Evolutionary conservation across 2,113 vertebrate species (phyloP), one percentile per base, ranked within the genome.

Genomic region (Megalops atlanticus): DNA sequence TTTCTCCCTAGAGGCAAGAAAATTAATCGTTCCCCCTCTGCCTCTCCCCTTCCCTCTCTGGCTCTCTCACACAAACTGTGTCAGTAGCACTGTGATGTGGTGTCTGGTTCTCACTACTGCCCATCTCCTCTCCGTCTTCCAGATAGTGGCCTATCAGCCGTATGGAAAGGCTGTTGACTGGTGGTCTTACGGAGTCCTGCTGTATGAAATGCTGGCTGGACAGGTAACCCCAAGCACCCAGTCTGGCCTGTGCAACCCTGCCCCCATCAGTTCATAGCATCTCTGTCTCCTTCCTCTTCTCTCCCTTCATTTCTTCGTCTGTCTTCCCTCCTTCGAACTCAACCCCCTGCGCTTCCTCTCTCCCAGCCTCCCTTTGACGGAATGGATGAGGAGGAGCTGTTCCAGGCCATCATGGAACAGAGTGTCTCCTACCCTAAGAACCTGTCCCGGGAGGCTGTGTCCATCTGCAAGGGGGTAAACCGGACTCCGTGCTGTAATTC

Each of bases 351-450:
- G 8, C n/a, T 64, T 24, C 5, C 43, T 18, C 43, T 38, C 71
- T 33, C 75, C 0, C 81, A 97, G 96, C 96, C 96, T 2, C 96
- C 96, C 1, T 97, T 97, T 86, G 96, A 97, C 43, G 96, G 96
- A 5, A 94, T 96, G 38, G 96, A 97, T 3, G 96, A 97, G 85
- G 96, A 97, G 84, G 96, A 97, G 87, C 90, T 97, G 84, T 97
- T 97, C 80, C 96, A 97, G 91, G 95, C 96, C 80, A 97, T 97
- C 88, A 95, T 97, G 96, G 96, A 97, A 83, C 96, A 97, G 82
- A 93, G 93, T 0, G 95, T 97, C 82, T 91, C 94, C 5, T 97
- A 97, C 87, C 96, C 96, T 0, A 97, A 97, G 87, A 94, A 91
- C 21, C 94, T 97, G 52, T 95, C 96, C 74, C 93, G 96, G 14